Evolutionary conservation across 1,140 invertebrate species (phyloP).

Genomic region (Drosophila yakuba): DNA sequence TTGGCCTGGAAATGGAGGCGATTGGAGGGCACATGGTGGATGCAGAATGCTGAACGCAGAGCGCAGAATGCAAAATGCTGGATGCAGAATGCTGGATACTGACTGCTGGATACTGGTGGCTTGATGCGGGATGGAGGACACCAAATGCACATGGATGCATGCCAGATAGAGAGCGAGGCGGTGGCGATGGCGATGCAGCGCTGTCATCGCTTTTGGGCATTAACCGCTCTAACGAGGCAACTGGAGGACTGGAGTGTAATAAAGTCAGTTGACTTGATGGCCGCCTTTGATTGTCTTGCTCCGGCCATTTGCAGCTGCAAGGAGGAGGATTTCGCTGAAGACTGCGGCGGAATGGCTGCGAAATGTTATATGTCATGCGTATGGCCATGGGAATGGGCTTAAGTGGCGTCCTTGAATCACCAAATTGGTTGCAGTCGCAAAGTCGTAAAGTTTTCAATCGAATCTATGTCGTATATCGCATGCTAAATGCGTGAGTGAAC

Average conservation of each 20-base stretch:
- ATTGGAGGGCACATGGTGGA: neutral
- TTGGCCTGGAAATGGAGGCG: conserved; percentile 34
- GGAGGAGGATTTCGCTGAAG: conserved; percentile 12
- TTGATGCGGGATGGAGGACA: neutral
- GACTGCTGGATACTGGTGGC: neutral
- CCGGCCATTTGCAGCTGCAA: conserved; percentile 25
- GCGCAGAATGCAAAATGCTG: neutral
- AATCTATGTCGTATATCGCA: too few species aligned
- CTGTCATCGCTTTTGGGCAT: conserved; percentile 48
- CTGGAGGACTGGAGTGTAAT: conserved; percentile 40
- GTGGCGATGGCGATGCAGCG: conserved; percentile 27
- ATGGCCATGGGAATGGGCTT: neutral
- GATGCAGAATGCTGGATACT: neutral
- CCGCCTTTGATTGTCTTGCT: conserved; percentile 50
- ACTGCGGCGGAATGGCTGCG: neutral
- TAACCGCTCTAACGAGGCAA: conserved; percentile 67
- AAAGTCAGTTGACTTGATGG: conserved; percentile 74
- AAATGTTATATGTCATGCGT: conserved; percentile 2
- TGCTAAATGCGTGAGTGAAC: neutral
- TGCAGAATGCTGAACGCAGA: neutral
- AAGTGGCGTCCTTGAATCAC: neutral
- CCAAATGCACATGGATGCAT: neutral
- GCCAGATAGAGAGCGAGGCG: neutral
- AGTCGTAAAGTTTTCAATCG: neutral
- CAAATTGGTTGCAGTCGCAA: neutral